Conservation (phyloP, 2,113 vertebrate species). For the Illadopsis cleaveri region DNA sequence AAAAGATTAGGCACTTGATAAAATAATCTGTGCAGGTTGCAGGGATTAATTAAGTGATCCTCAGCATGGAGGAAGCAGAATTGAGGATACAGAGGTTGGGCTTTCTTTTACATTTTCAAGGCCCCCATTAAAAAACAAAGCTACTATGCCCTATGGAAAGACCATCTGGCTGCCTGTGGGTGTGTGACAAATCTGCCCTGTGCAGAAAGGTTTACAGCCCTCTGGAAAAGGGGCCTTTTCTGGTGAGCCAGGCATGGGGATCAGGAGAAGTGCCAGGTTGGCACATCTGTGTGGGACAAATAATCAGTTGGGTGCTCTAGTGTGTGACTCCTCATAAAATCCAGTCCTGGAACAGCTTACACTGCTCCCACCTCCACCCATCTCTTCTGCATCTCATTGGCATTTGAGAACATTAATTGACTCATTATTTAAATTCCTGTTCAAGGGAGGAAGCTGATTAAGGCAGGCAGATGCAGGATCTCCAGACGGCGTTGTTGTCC, state of each 20-base stretch:
- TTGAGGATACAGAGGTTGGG: fast-evolving
- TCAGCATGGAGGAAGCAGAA: background rate
- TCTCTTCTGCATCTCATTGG: slow-evolving; percentile 85
- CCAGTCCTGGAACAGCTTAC: slow-evolving; percentile 70
- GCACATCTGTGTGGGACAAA: slow-evolving; percentile 57
- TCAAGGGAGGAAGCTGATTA: slow-evolving; percentile 85
- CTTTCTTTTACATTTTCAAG: background rate
- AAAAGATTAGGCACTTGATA: background rate
- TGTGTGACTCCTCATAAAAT: slow-evolving; percentile 77
- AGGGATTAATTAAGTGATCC: background rate
- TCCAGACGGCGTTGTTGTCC: slow-evolving; percentile 80
- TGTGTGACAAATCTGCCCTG: background rate
- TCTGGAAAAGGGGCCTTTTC: background rate
- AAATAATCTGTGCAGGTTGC: background rate
- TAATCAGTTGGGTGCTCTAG: slow-evolving; percentile 68
- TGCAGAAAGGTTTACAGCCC: background rate
- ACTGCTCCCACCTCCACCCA: slow-evolving; percentile 63
- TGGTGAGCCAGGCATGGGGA: background rate
- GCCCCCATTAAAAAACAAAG: background rate
- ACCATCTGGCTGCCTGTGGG: background rate
- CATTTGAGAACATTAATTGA: slow-evolving; percentile 93
- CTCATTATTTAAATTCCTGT: slow-evolving; percentile 91
- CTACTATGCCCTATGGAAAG: background rate
- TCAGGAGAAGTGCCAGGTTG: slow-evolving; percentile 24
- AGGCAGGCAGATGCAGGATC: slow-evolving; percentile 86